phyloP scores from a whole-genome alignment of 2,888 invertebrate genomes.

The Graphium colonna region DNA sequence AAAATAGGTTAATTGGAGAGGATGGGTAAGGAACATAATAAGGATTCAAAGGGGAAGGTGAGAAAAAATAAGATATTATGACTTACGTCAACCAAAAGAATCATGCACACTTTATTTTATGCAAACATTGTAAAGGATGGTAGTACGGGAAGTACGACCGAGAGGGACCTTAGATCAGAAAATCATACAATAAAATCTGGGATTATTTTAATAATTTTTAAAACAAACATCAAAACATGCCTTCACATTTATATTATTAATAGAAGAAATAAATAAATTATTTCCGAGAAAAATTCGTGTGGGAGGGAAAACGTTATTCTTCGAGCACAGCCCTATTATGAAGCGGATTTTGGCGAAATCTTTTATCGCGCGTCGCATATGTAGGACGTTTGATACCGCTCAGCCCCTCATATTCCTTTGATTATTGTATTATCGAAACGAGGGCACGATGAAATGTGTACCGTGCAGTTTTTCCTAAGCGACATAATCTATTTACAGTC shows the following conservation, averaged over 20 bases:
- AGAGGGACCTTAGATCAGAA: too few species aligned
- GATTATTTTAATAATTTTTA: too few species aligned
- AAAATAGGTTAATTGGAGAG: too few species aligned
- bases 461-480: slow-evolving; percentile 69
- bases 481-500: slow-evolving; percentile 74
- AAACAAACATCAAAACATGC: not conserved
- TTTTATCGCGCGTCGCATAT: slow-evolving; percentile 69
- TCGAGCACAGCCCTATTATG: slow-evolving; percentile 46
- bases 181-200: too few species aligned
- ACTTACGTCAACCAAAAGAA: too few species aligned
- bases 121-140: too few species aligned
- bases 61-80: too few species aligned
- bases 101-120: too few species aligned
- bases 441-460: slow-evolving; percentile 59
- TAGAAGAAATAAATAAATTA: not conserved
- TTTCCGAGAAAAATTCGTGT: slow-evolving; percentile 3
- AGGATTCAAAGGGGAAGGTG: too few species aligned
- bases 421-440: slow-evolving; percentile 73
- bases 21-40: too few species aligned
- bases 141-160: too few species aligned
- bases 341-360: slow-evolving; percentile 48
- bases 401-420: slow-evolving; percentile 71
- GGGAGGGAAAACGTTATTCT: too few species aligned
- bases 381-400: slow-evolving; percentile 65
- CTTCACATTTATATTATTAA: not conserved